Percentiles rank a stretch among this genome's conserved stretches.
Evolutionary conservation across 2,113 vertebrate genomes (phyloP).

Genomic region (Alexandromys fortis): DNA sequence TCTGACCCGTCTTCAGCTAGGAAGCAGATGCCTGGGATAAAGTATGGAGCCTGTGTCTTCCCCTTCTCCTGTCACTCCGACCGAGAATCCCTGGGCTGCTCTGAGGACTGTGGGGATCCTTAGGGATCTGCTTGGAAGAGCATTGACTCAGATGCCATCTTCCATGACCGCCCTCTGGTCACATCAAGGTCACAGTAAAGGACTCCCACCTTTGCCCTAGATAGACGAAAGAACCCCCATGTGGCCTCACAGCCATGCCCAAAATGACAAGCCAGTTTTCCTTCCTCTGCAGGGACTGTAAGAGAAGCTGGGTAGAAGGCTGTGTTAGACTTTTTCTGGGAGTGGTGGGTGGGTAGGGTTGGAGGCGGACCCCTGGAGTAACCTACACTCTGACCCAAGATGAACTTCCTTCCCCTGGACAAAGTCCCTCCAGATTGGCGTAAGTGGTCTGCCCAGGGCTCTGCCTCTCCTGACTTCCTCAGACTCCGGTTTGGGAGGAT

Average conservation of each 20-base stretch:
- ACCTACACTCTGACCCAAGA: neutral
- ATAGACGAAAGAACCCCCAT: neutral
- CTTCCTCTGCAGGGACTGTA: neutral
- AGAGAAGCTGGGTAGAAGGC: neutral
- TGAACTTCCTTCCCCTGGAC: neutral
- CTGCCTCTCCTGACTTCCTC: neutral
- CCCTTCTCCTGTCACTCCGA: no score
- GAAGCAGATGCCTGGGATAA: neutral
- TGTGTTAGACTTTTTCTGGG: neutral
- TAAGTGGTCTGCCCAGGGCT: neutral
- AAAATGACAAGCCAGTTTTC: neutral
- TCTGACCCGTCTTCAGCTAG: neutral
- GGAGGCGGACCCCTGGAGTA: neutral
- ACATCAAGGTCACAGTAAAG: neutral
- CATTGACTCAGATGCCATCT: accelerated
- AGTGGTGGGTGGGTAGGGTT: neutral
- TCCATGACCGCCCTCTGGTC: neutral
- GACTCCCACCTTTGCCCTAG: neutral
- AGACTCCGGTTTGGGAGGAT: slow-evolving; percentile 44
- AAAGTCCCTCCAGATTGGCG: neutral
- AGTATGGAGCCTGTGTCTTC: neutral
- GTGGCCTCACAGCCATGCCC: neutral
- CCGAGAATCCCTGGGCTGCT: neutral
- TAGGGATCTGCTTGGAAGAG: neutral
- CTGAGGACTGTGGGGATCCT: neutral